A percentile compares a stretch with the other conserved stretches of the same genome.
These are phyloP conservation scores for Chinchilla lanigera DNA, from an alignment of 2,113 vertebrate species.

Conservation along the genomic window DNA sequence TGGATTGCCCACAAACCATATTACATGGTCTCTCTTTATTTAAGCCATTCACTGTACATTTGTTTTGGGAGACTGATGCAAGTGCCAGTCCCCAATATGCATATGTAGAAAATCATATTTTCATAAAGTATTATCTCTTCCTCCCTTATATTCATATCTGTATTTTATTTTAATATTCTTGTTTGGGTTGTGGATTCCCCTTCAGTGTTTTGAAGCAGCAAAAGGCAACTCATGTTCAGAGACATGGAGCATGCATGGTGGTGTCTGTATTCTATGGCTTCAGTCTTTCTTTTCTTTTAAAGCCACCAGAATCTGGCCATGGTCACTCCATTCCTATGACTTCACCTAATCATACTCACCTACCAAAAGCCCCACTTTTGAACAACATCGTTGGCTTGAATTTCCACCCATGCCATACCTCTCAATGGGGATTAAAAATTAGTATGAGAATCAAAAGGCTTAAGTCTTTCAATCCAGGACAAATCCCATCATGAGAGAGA, in stretches of 20 bases:
- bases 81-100: neutral
- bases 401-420: neutral
- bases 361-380: neutral
- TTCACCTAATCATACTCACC: neutral
- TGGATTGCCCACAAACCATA: neutral
- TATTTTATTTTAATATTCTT: neutral
- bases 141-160: neutral
- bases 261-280: neutral
- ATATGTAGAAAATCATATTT: neutral
- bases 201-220: neutral
- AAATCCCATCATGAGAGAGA: neutral
- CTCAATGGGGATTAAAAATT: neutral
- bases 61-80: neutral
- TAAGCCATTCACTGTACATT: neutral
- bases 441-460: neutral
- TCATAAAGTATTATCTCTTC: neutral
- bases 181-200: neutral
- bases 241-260: neutral
- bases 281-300: neutral
- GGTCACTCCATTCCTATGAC: neutral
- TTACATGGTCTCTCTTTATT: neutral
- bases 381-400: neutral
- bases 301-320: neutral
- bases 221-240: neutral
- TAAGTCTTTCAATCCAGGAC: neutral